A percentile compares a stretch with the other conserved stretches of the same genome.
phyloP scores from a whole-genome alignment of 35 echinoderm and acorn worm species.

The Heliocidaris erythrogramma region DNA sequence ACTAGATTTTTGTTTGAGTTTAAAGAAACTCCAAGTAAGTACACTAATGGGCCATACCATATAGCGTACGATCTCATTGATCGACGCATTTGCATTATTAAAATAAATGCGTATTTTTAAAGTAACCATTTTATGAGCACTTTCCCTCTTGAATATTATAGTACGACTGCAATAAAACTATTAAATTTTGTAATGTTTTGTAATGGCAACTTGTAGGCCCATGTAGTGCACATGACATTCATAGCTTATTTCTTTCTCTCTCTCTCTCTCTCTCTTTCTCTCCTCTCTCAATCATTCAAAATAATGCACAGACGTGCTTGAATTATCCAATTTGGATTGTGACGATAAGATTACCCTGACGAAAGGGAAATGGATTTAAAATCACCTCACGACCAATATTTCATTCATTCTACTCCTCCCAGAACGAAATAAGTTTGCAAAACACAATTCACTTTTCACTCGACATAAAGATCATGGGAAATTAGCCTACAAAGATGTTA shows the following conservation, averaged over 20 bases:
- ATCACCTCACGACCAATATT: background rate
- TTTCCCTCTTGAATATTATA: no score
- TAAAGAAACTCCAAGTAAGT: background rate
- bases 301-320: background rate
- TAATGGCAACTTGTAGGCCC: no score
- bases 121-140: no score
- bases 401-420: background rate
- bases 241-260: background rate
- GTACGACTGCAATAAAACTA: no score
- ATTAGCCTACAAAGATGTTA: constrained; percentile 18
- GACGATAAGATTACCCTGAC: background rate
- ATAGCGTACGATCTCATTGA: background rate
- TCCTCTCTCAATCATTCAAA: background rate
- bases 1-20: background rate
- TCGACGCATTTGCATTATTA: no score
- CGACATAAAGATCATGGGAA: background rate
- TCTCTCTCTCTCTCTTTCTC: background rate
- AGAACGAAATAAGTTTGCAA: background rate
- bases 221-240: no score
- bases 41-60: background rate
- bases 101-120: no score
- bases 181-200: no score
- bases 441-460: background rate
- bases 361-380: background rate
- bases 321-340: background rate